Conservation (phyloP, 2,113 vertebrate species). For the Orcinus orca region DNA sequence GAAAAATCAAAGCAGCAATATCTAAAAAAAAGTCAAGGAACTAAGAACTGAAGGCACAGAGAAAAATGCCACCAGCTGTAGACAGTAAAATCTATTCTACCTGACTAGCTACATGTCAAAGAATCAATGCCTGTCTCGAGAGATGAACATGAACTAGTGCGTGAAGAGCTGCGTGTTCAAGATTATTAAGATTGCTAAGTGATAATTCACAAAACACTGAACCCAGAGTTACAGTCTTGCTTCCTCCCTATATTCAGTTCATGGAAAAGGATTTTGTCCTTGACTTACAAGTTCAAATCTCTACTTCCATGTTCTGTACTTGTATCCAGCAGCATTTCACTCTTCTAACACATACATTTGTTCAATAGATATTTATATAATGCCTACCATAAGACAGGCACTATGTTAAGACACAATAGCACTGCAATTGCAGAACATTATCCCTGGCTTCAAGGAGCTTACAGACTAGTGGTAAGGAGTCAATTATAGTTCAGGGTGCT, state of each 20-base stretch:
- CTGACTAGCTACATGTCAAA: slow-evolving; percentile 59
- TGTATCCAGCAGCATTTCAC: background rate
- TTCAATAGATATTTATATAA: slow-evolving; percentile 9
- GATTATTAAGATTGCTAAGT: slow-evolving; percentile 52
- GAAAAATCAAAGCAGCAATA: slow-evolving; percentile 36
- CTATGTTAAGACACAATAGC: background rate
- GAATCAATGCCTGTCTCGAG: slow-evolving; percentile 52
- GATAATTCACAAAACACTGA: slow-evolving; percentile 51
- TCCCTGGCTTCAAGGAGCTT: background rate
- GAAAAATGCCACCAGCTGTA: slow-evolving; percentile 57
- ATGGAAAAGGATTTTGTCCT: slow-evolving; percentile 38
- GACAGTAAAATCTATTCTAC: slow-evolving; percentile 66
- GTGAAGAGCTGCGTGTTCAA: slow-evolving; percentile 44
- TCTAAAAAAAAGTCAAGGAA: background rate
- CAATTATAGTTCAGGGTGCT: background rate
- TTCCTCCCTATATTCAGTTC: background rate
- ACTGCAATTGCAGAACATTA: background rate
- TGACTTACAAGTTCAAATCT: slow-evolving; percentile 33
- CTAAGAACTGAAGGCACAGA: slow-evolving; percentile 31
- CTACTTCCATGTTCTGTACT: background rate
- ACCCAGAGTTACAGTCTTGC: background rate
- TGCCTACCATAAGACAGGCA: background rate
- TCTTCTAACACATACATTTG: background rate
- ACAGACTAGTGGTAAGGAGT: background rate
- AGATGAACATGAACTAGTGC: slow-evolving; percentile 37